phyloP scores from a whole-genome alignment of 1,140 invertebrate genomes.

The Bemisia tabaci region DNA sequence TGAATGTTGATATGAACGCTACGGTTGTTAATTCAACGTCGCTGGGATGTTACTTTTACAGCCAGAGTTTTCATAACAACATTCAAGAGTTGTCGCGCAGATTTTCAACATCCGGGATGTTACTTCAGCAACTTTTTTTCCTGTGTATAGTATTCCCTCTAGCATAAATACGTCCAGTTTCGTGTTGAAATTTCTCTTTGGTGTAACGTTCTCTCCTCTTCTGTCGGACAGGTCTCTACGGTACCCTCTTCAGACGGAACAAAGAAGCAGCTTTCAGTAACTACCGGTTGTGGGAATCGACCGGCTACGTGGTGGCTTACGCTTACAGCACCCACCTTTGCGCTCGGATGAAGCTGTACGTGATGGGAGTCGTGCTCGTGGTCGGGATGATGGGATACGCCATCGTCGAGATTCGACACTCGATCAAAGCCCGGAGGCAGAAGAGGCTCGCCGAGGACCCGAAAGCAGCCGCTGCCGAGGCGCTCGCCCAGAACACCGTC shows the following conservation, averaged over 20 bases:
- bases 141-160: no score
- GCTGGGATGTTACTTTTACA: no score
- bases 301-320: constrained; percentile 85
- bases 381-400: constrained; percentile 68
- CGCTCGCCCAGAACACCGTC: constrained; percentile 32
- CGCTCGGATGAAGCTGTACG: constrained; percentile 78
- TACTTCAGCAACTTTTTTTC: no score
- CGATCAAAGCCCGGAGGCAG: constrained; percentile 44
- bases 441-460: constrained; percentile 53
- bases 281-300: constrained; percentile 85
- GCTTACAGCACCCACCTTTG: constrained; percentile 76
- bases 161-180: no score
- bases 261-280: constrained; percentile 95
- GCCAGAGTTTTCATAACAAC: no score
- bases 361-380: constrained; percentile 63
- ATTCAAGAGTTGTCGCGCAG: no score
- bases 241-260: constrained; percentile 78
- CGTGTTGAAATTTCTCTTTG: no score
- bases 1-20: no score
- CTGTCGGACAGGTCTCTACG: constrained; percentile 61
- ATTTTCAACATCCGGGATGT: no score
- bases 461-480: constrained; percentile 40
- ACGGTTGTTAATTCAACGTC: no score
- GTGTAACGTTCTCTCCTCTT: no score
- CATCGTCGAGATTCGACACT: constrained; percentile 66